Evolutionary conservation across 2,797 vertebrate genomes (phyloP), one percentile per base, ranked within the genome.

Genomic region (Otolemur crassicaudatus): DNA sequence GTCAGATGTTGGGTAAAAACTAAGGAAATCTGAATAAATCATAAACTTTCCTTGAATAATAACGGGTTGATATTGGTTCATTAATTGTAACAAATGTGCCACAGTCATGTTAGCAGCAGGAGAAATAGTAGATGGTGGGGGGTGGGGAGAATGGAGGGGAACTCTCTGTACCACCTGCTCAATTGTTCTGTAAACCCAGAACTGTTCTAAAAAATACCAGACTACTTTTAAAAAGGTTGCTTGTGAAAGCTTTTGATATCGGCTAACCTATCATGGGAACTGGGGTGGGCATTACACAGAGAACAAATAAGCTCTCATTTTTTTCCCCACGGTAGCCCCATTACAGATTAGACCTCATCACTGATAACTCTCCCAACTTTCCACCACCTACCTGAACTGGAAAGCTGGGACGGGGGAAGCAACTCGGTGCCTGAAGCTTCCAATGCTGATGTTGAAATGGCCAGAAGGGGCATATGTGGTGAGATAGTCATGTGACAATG

Each of bases 131-230:
- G 49, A 61, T 20, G 27, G 16, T 1, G 1, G 20, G 20, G 27
- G 5, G 7, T 10, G 60, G n/a, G 2, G 34, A 31, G 4, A 37
- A 67, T 22, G 27, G 5, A 69, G 46, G 29, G n/a, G 19, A 58
- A 16, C 22, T 20, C 11, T 23, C 34, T 75, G 1, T 53, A 27
- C 31, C 16, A 14, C 53, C n/a, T 56, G 29, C 29, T 69, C 40
- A 27, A 25, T 20, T 73, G 49, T 12, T 58, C 73, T 73, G 22
- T 56, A 65, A 84, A 49, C 19, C 7, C 4, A 43, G 72, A 85
- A 46, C 49, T 76, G n/a, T 72, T 34, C 13, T 40, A 29, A 81
- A 93, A 97, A 56, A 82, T n/a, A 87, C 90, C 90, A 75, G 53
- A 67, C 17, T 20, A 67, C 31, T 67, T 67, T n/a, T 67, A 19